Evolutionary conservation across 2,113 vertebrate genomes (phyloP), one percentile per base, ranked within the genome.

Genomic region (Stegastes partitus): DNA sequence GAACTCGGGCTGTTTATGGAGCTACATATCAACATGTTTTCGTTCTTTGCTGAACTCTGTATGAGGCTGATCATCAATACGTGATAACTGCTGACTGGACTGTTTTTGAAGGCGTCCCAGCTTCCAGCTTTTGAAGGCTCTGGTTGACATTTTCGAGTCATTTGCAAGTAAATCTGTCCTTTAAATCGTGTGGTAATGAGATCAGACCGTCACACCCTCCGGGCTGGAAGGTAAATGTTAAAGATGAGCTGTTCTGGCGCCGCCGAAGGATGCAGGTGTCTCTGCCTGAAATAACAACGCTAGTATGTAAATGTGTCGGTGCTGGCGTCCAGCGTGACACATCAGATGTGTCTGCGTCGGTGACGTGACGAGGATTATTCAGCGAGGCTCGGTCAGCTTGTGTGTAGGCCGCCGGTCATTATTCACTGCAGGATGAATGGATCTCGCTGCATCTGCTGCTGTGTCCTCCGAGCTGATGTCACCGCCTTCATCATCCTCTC

Each of bases 391-490:
- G 5, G 15, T 68, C 85, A 84, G 86, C 58, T 37, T 86, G 81
- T 86, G 67, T 62, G 81, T 76, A 16, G 77, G 81, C 56, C 4
- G 80, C 62, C 51, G 72, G 68, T 67, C 68, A 68, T 78, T 84
- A 78, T 79, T 84, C 85, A 78, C 47, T 65, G 45, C 34, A 4
- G 68, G 54, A 71, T 62, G 37, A 79, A 74, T 62, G 65, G 59
- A 25, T 85, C 58, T 77, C 22, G 1, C 57, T 11, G 31, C 56
- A 83, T 61, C 75, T 82, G 79, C 55, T 71, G 59, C 15, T 51
- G 67, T 54, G 76, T 63, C 37, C 47, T 57, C 57, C 22, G 45
- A 31, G 50, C 34, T 37, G 4, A 10, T 45, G 45, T 63, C 70
- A 56, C 23, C 44, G 3, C 23, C 80, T 11, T 57, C 68, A 0